Evolutionary conservation across 2,113 vertebrate genomes (phyloP).

Genomic region (Macquaria australasica): DNA sequence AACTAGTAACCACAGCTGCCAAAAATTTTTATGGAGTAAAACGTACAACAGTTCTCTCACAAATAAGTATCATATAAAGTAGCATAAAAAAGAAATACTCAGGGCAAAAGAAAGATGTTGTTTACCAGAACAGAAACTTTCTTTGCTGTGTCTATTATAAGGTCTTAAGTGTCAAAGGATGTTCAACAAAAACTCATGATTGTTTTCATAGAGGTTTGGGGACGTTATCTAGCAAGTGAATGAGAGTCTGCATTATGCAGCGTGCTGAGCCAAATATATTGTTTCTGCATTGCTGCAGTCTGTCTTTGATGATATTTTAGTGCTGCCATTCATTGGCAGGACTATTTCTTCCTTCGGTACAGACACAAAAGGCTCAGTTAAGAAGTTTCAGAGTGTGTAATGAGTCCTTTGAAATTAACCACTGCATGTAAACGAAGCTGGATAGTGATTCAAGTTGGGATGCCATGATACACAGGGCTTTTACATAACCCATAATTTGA

Average conservation of each 20-base stretch:
- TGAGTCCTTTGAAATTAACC: slow-evolving; percentile 33
- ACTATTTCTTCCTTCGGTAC: background rate
- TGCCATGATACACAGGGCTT: slow-evolving; percentile 11
- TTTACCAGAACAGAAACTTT: too few relatives aligned
- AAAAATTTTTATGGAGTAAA: too few relatives aligned
- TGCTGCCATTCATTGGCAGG: background rate
- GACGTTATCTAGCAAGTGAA: background rate
- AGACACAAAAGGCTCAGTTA: slow-evolving; percentile 22
- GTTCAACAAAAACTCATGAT: background rate
- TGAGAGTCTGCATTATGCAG: background rate
- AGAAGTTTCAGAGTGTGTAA: slow-evolving; percentile 15
- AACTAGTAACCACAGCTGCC: too few relatives aligned
- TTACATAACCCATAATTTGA: slow-evolving; percentile 52
- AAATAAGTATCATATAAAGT: background rate
- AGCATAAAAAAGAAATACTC: too few relatives aligned
- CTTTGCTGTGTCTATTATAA: too few relatives aligned
- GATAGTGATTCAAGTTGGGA: slow-evolving; percentile 19
- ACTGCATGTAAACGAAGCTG: slow-evolving; percentile 32
- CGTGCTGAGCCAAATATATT: background rate
- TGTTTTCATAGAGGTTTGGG: background rate
- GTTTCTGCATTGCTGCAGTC: background rate
- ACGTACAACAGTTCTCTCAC: too few relatives aligned
- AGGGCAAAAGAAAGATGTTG: too few relatives aligned
- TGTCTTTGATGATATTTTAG: slow-evolving; percentile 38
- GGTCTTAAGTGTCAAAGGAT: background rate